Evolutionary conservation across 2,888 invertebrate genomes (phyloP).

Genomic region (Gisinianus flammeolus): DNA sequence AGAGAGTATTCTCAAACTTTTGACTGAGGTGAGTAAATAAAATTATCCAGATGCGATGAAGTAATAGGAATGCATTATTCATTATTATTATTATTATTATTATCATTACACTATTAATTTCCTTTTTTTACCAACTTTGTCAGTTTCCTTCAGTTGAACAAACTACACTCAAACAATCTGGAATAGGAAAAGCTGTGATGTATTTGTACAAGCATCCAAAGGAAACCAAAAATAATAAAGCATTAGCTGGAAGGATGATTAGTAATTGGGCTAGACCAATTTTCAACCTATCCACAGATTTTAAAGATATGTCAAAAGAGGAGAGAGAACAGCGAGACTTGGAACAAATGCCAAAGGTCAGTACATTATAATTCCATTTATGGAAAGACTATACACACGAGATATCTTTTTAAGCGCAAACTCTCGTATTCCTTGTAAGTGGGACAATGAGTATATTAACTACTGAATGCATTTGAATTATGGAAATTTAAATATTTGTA

Average conservation of each 20-base stretch:
- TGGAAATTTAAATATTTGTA: not conserved
- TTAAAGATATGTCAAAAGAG: conserved; percentile 89
- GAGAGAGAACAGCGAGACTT: conserved; percentile 92
- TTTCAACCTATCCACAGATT: conserved; percentile 92
- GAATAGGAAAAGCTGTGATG: conserved; percentile 99
- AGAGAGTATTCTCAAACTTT: conserved; percentile 79
- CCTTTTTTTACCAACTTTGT: conserved; percentile 57
- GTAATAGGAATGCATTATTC: not conserved
- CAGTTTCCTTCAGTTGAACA: conserved; percentile 90
- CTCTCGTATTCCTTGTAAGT: too few species aligned
- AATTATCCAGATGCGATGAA: not conserved
- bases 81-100: not conserved
- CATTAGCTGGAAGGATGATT: conserved; percentile 87
- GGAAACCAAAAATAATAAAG: conserved; percentile 91
- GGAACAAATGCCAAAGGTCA: conserved; percentile 77
- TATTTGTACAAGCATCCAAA: conserved; percentile 98
- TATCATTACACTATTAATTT: not conserved
- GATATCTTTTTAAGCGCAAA: too few species aligned
- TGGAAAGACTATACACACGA: too few species aligned
- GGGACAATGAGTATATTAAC: too few species aligned
- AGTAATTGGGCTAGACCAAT: conserved; percentile 98
- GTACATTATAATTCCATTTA: too few species aligned
- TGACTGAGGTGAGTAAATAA: conserved; percentile 70
- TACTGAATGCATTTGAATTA: not conserved
- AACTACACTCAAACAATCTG: conserved; percentile 89